Conservation (phyloP, 2,888 invertebrate species). For the Eilema caniola region DNA sequence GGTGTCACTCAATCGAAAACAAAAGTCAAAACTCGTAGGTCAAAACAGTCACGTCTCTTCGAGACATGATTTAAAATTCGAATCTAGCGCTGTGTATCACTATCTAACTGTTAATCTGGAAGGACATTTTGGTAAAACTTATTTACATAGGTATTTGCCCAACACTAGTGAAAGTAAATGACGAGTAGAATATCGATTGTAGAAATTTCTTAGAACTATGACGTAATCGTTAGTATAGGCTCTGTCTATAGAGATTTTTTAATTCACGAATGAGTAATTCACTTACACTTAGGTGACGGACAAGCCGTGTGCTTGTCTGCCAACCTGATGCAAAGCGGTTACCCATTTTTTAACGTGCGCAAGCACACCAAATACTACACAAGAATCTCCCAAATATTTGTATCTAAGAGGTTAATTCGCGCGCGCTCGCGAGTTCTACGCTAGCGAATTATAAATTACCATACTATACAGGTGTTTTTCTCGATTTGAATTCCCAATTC, state of each 20-base stretch:
- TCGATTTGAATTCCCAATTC: not conserved
- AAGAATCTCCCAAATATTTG: too few relatives aligned
- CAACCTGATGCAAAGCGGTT: too few relatives aligned
- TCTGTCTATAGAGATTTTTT: not conserved
- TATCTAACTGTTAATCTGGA: slow-evolving; percentile 12
- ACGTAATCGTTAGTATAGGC: not conserved
- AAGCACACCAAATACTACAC: too few relatives aligned
- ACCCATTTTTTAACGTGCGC: too few relatives aligned
- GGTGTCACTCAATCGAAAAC: slow-evolving; percentile 33
- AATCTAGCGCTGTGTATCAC: slow-evolving; percentile 34
- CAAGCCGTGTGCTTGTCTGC: too few relatives aligned
- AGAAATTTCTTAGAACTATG: not conserved
- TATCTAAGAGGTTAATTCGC: too few relatives aligned
- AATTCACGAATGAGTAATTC: too few relatives aligned
- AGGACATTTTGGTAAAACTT: slow-evolving; percentile 21
- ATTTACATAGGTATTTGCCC: slow-evolving; percentile 3
- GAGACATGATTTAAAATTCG: slow-evolving; percentile 45
- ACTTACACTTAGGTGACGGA: too few relatives aligned
- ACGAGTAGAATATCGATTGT: slow-evolving; percentile 10
- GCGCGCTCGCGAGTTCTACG: too few relatives aligned
- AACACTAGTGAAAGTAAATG: slow-evolving; percentile 10
- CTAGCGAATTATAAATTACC: too few relatives aligned
- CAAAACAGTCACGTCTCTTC: too few relatives aligned
- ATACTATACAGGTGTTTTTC: too few relatives aligned
- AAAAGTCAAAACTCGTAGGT: slow-evolving; percentile 47